phyloP scores from a whole-genome alignment of 2,888 invertebrate species.

The Polymixis lichenea region DNA sequence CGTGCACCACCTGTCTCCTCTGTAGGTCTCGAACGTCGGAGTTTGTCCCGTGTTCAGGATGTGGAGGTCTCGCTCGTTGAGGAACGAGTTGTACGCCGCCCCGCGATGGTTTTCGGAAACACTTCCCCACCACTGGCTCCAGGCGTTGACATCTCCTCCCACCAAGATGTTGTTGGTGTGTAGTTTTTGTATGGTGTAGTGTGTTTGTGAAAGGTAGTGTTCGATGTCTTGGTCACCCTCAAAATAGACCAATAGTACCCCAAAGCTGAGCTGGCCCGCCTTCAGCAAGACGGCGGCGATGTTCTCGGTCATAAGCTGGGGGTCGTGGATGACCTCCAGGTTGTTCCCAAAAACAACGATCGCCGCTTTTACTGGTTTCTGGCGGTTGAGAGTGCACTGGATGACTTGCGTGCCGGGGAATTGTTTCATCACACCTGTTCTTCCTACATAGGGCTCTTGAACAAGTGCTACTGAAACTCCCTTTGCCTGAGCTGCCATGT shows the following conservation, averaged over 20 bases:
- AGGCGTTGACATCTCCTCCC: slow-evolving; percentile 33
- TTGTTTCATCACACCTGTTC: neutral
- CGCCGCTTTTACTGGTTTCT: slow-evolving; percentile 13
- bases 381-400: slow-evolving; percentile 17
- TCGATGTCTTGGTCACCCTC: neutral
- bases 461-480: slow-evolving; percentile 5
- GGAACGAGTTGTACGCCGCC: slow-evolving; percentile 36
- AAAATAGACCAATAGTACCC: neutral
- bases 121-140: slow-evolving; percentile 50
- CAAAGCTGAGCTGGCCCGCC: neutral
- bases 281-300: neutral
- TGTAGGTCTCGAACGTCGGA: slow-evolving; percentile 23
- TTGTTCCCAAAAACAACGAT: neutral
- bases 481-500: neutral
- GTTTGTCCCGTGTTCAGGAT: slow-evolving; percentile 49
- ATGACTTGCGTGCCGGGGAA: slow-evolving; percentile 1
- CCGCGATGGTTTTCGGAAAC: slow-evolving; percentile 52
- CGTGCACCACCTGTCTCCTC: slow-evolving; percentile 4
- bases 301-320: no score
- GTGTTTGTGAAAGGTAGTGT: neutral
- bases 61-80: slow-evolving; percentile 48
- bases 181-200: neutral
- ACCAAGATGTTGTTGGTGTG: slow-evolving; percentile 4
- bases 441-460: neutral
- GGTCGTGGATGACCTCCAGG: neutral